Percentiles rank a stretch among this genome's conserved stretches.
These are phyloP conservation scores for Xenopus laevis DNA, from an alignment of 2,113 vertebrate species.

Conservation along the genomic window DNA sequence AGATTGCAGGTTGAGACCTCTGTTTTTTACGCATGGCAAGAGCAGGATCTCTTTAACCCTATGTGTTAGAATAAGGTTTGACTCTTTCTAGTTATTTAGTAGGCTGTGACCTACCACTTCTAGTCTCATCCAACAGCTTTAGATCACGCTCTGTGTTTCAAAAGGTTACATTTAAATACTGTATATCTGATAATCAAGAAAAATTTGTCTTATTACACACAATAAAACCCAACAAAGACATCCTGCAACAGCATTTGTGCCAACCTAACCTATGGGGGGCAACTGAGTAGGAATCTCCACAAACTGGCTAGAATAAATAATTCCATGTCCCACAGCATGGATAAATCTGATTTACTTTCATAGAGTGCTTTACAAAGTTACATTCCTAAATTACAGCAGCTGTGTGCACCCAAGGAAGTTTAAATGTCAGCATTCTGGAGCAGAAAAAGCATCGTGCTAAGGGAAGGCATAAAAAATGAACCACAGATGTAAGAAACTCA, in stretches of 20 bases:
- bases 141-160: too few species aligned
- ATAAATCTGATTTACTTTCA: slow-evolving; percentile 31
- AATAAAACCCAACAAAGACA: too few species aligned
- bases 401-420: slow-evolving; percentile 21
- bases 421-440: slow-evolving; percentile 39
- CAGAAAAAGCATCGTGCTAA: slow-evolving; percentile 28
- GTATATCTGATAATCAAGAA: too few species aligned
- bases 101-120: too few species aligned
- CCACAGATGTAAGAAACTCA: slow-evolving; percentile 22
- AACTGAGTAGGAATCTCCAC: not conserved
- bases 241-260: too few species aligned
- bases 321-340: slow-evolving; percentile 10
- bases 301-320: not conserved
- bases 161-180: too few species aligned
- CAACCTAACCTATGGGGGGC: too few species aligned
- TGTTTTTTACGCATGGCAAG: not conserved
- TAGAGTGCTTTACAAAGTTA: slow-evolving; percentile 24
- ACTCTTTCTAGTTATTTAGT: too few species aligned
- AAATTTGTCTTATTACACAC: too few species aligned
- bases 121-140: too few species aligned
- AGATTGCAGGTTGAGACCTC: not conserved
- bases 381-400: slow-evolving; percentile 39
- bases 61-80: not conserved
- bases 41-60: not conserved
- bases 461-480: slow-evolving; percentile 19